Percentiles rank a stretch among this genome's conserved stretches.
Evolutionary conservation across 2,888 invertebrate species (phyloP).

Genomic region (Cetonia aurata): DNA sequence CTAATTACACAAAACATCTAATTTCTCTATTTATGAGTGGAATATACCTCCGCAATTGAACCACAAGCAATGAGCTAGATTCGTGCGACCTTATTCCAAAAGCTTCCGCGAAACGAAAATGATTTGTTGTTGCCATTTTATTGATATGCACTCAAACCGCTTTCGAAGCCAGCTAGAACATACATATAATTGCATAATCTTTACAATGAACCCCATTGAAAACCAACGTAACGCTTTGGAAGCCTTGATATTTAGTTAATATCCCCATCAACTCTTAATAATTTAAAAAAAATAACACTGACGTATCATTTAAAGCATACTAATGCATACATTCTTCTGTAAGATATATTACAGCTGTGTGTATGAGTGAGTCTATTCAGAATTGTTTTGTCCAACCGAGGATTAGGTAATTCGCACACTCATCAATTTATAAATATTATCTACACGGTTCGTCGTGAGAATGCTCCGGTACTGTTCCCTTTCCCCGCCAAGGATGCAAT

Average conservation of each 20-base stretch:
- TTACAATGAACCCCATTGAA: neutral
- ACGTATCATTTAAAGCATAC: neutral
- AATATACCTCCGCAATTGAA: no score
- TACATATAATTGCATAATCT: no score
- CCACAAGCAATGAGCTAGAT: no score
- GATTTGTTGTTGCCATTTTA: no score
- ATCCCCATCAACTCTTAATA: neutral
- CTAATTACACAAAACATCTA: no score
- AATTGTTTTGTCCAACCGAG: slow-evolving; percentile 9
- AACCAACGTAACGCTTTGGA: neutral
- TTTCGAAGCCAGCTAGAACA: no score
- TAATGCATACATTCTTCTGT: slow-evolving; percentile 8
- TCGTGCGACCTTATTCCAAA: no score
- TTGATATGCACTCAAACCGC: no score
- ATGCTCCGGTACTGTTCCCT: neutral
- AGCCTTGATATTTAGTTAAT: slow-evolving; percentile 32
- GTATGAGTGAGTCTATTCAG: no score
- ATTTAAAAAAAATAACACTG: neutral
- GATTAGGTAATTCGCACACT: slow-evolving; percentile 3
- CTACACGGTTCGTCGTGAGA: slow-evolving; percentile 22
- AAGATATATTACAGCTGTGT: no score
- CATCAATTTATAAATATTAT: slow-evolving; percentile 24
- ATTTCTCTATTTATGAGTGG: no score
- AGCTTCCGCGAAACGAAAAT: no score
- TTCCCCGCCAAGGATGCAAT: slow-evolving; percentile 19